Conservation (phyloP, 2,888 invertebrate species). For the Aphrophora alni region DNA sequence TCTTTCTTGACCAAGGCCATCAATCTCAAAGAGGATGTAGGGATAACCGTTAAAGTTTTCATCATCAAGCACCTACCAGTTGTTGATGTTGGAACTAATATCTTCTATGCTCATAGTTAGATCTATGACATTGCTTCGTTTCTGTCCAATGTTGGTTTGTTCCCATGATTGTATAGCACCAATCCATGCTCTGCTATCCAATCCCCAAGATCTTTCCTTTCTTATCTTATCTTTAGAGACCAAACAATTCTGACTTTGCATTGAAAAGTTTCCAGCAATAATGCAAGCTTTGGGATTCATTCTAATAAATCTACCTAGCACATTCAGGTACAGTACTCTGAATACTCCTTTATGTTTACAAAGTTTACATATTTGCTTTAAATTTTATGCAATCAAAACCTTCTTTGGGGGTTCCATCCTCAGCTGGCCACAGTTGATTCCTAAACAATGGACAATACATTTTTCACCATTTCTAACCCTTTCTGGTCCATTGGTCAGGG, state of each 20-base stretch:
- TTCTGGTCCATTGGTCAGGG: not conserved
- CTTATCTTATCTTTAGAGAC: not conserved
- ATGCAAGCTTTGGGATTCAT: not conserved
- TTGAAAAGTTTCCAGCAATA: slow-evolving; percentile 7
- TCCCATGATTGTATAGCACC: not conserved
- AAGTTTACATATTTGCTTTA: not conserved
- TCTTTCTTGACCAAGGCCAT: not conserved
- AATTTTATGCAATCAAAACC: slow-evolving; percentile 3
- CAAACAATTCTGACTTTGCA: not conserved
- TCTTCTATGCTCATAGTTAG: not conserved
- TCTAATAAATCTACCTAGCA: not conserved
- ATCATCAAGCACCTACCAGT: slow-evolving; percentile 6
- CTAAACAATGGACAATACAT: not conserved
- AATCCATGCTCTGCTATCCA: not conserved
- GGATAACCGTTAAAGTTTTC: not conserved
- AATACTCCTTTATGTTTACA: not conserved
- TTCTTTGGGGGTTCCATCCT: not conserved
- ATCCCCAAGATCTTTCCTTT: slow-evolving; percentile 2
- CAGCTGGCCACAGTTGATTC: not conserved
- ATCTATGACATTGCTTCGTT: slow-evolving; percentile 10
- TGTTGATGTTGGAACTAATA: not conserved
- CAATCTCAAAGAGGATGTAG: not conserved
- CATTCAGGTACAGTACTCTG: slow-evolving; percentile 6
- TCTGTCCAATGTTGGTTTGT: not conserved
- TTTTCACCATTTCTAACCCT: not conserved